These are phyloP conservation scores for Venustaconcha ellipsiformis DNA, from an alignment of 1,140 invertebrate genomes.

Conservation along the genomic window DNA sequence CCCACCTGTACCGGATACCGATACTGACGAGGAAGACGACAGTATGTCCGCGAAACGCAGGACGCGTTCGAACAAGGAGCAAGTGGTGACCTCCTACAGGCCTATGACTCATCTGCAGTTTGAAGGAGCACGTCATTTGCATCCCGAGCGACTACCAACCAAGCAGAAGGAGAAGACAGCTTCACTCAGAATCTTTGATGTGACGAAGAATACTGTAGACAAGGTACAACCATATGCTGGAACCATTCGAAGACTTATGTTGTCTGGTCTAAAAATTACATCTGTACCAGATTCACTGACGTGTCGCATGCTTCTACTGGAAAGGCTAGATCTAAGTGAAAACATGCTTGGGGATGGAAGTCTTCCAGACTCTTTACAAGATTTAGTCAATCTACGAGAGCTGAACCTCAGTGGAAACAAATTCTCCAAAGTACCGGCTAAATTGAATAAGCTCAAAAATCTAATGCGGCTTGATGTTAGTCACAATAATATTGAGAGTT, in stretches of 20 bases:
- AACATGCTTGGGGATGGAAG: constrained; percentile 55
- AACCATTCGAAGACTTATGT: constrained; percentile 46
- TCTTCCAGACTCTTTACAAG: constrained; percentile 53
- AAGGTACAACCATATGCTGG: constrained; percentile 49
- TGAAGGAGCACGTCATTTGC: constrained; percentile 55
- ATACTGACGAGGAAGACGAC: too few species aligned
- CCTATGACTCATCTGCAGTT: constrained; percentile 56
- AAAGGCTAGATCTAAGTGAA: constrained; percentile 59
- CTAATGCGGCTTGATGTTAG: constrained; percentile 56
- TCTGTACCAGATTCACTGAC: constrained; percentile 49
- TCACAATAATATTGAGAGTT: constrained; percentile 51
- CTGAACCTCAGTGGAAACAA: constrained; percentile 56
- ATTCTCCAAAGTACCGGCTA: constrained; percentile 51
- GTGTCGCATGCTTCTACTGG: constrained; percentile 43
- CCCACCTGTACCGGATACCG: too few species aligned
- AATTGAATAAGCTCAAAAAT: constrained; percentile 47
- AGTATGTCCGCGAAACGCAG: too few species aligned
- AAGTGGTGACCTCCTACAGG: too few species aligned
- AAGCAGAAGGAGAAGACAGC: constrained; percentile 44
- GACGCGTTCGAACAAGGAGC: too few species aligned
- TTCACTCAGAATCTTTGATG: constrained; percentile 54
- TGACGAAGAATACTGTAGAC: constrained; percentile 49
- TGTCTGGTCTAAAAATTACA: constrained; percentile 45
- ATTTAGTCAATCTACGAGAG: constrained; percentile 55
- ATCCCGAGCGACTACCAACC: constrained; percentile 59